Base-by-base conservation (phyloP, 2,113 vertebrate genomes). In the Pardalotus punctatus region DNA sequence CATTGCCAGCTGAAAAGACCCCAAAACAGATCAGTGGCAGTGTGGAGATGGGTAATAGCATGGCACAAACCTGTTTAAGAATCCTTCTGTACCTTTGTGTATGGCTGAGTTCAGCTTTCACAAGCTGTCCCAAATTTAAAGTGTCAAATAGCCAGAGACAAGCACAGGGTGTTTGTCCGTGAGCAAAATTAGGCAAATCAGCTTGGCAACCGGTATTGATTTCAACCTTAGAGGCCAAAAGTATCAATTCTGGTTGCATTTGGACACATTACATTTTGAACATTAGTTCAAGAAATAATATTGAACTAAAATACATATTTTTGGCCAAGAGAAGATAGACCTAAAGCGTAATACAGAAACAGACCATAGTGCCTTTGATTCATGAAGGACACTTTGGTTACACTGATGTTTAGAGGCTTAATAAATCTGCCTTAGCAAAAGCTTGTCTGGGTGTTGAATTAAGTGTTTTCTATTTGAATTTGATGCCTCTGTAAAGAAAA, bases 281-380 rank as follows among this genome's bases (percentile, higher is more conserved):
- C 15, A 12, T 78, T 17, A 38, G 28, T 71, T 88, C 15, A 70
- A 40, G 38, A 88, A 81, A n/a, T 76, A 57, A 33, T 28, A 20
- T 0, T 53, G 38, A 64, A 18, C 18, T 71, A 48, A 81, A 78
- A 78, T 28, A 66, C 0, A 0, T 66, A 3, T 28, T 40, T 90
- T 69, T 80, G 21, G 38, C 53, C 29, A 43, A 81, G 53, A 74
- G 51, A 67, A 76, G n/a, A 15, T 35, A 58, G 3, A 21, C 38
- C 5, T 53, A 7, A 70, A 62, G 20, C 23, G 10, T 58, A 15
- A 47, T 4, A 71, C 15, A 24, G 25, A 90, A 67, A 45, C 31
- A 60, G 45, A 28, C 20, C 23, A 2, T 6, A 9, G 43, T 45
- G 24, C 19, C 35, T 93, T 61, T 50, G 23, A 47, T 72, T 80